These are phyloP conservation scores for Anomalospiza imberbis DNA, from an alignment of 2,797 vertebrate genomes.

Conservation along the genomic window DNA sequence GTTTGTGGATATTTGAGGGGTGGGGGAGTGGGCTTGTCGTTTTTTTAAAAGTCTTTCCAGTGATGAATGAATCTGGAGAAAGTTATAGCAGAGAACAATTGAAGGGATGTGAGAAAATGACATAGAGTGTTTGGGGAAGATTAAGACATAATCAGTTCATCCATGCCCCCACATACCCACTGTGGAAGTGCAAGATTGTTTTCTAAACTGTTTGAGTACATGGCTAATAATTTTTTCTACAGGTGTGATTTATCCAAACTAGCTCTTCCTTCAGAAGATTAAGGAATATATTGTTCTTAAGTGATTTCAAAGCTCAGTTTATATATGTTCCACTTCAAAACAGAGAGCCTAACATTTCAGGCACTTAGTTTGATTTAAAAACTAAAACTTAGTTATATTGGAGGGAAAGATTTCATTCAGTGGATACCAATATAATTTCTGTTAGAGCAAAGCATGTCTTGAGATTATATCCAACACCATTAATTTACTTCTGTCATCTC, in stretches of 20 bases:
- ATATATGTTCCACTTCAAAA: background rate
- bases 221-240: background rate
- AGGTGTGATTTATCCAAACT: background rate
- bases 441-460: background rate
- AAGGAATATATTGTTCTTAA: background rate
- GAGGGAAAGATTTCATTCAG: background rate
- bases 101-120: background rate
- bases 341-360: background rate
- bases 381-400: background rate
- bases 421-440: background rate
- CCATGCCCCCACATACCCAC: background rate
- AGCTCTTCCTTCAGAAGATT: background rate
- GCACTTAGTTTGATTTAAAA: background rate
- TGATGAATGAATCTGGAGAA: background rate
- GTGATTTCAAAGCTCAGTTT: background rate
- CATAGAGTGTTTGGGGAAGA: background rate
- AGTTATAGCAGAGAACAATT: background rate
- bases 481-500: background rate
- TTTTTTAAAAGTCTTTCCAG: background rate
- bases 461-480: background rate
- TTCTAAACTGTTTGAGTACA: background rate
- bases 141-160: background rate
- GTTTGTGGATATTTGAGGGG: background rate
- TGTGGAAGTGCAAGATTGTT: background rate
- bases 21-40: fast-evolving